Evolutionary conservation across 2,797 vertebrate genomes (phyloP).

Genomic region (Arctocebus calabarensis): DNA sequence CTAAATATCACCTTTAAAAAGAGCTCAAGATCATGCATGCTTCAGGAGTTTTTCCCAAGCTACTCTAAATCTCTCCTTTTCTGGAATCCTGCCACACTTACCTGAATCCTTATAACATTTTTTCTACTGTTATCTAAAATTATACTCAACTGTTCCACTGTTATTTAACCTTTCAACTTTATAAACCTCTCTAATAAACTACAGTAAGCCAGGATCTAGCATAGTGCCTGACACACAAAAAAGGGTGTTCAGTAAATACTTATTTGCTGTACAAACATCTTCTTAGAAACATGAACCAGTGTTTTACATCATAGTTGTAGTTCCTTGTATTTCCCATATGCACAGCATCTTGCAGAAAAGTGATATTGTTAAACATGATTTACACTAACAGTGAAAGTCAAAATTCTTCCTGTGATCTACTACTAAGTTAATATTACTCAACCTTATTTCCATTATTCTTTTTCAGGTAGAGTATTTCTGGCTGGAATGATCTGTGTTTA

Average conservation of each 20-base stretch:
- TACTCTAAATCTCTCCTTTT: not conserved
- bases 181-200: conserved; percentile 27
- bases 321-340: conserved; percentile 5
- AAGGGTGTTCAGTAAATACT: not conserved
- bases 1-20: conserved; percentile 14
- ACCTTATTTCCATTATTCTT: not conserved
- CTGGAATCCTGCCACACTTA: conserved; percentile 35
- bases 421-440: not conserved
- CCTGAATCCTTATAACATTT: not conserved
- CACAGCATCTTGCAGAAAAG: not conserved
- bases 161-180: conserved; percentile 47
- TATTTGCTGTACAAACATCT: conserved; percentile 23
- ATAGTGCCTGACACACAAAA: not conserved
- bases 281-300: not conserved
- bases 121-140: conserved; percentile 1
- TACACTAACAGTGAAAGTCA: not conserved
- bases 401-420: not conserved
- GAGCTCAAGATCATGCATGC: not conserved
- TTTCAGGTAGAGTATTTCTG: not conserved
- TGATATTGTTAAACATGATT: not conserved
- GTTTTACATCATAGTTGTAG: not conserved
- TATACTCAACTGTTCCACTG: not conserved
- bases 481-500: not conserved
- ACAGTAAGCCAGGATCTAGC: not conserved
- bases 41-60: conserved; percentile 16